Base-by-base conservation (phyloP, 2,888 invertebrate species). In the Idaea straminata region DNA sequence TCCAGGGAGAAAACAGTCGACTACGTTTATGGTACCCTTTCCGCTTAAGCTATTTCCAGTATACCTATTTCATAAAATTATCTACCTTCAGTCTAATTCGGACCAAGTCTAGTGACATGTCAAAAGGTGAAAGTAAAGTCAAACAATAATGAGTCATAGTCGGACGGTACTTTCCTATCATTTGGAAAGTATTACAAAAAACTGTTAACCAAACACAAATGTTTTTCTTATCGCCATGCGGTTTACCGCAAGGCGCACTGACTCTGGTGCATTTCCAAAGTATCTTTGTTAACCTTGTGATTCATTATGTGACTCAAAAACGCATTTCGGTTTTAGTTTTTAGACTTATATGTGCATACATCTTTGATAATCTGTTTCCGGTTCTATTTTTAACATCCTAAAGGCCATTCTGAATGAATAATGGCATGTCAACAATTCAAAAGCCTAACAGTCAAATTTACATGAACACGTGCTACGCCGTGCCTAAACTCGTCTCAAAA, bases 41-140 rank as follows among this genome's bases (percentile, higher is more conserved):
- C n/a, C n/a, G n/a, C n/a, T n/a, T n/a, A n/a, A n/a, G n/a, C n/a
- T n/a, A n/a, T n/a, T n/a, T n/a, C n/a, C n/a, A n/a, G 38, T 13
- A 10, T 38, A 38, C 38, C 13, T 47, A 47, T 47, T 47, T 47
- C 47, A 47, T 7, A 10, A 47, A 47, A 47, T 47, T 4, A 47
- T 10, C 47, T 47, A 47, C 47, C 16, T 58, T 57, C 63, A 61
- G 59, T 69, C 62, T 72, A 73, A 80, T 80, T 77, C 72, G 79
- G 77, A 77, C 78, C 77, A 74, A 47, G 47, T 47, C 47, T 47
- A 47, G 72, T 64, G 76, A 81, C 73, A 78, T 81, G 79, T 83
- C 81, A 82, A 80, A 77, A 72, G 77, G 83, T 80, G 83, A 83
- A 83, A 83, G 83, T 79, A 68, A 74, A 74, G 74, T 71, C 70